phyloP scores from a whole-genome alignment of 2,113 vertebrate genomes.

The Prionailurus bengalensis region DNA sequence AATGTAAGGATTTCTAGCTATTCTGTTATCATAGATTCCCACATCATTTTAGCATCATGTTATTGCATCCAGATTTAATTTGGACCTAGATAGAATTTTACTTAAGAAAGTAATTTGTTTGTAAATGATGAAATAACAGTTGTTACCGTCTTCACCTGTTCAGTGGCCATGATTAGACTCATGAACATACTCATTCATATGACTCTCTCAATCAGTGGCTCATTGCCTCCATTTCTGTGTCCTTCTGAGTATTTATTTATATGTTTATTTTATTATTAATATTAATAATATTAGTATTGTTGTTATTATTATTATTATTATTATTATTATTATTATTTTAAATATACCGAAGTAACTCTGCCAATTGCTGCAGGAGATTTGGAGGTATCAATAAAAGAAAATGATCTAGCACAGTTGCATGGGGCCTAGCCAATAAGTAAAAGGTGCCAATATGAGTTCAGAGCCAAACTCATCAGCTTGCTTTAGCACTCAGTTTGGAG shows the following conservation, averaged over 20 bases:
- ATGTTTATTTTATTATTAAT: slow-evolving; percentile 28
- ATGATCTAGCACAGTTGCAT: background rate
- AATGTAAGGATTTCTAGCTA: background rate
- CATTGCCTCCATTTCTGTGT: slow-evolving; percentile 50
- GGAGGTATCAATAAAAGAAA: slow-evolving; percentile 56
- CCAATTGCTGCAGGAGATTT: slow-evolving; percentile 25
- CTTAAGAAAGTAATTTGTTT: slow-evolving; percentile 58
- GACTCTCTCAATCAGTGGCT: background rate
- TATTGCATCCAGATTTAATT: slow-evolving; percentile 38
- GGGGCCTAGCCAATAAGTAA: background rate
- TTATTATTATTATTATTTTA: slow-evolving; percentile 34
- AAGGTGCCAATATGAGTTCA: background rate
- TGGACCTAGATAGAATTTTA: slow-evolving; percentile 44
- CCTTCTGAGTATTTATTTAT: slow-evolving; percentile 65
- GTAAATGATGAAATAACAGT: slow-evolving; percentile 58
- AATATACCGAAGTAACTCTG: slow-evolving; percentile 3
- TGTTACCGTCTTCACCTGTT: background rate
- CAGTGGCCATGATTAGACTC: slow-evolving; percentile 18
- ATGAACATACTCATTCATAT: background rate
- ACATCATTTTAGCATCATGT: background rate
- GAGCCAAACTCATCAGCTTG: slow-evolving; percentile 61
- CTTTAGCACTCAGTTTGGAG: background rate
- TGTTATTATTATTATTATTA: no score
- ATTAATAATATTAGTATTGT: no score
- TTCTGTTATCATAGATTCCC: slow-evolving; percentile 9